Base-by-base conservation (phyloP, 2,113 vertebrate genomes). In the Etheostoma spectabile region DNA sequence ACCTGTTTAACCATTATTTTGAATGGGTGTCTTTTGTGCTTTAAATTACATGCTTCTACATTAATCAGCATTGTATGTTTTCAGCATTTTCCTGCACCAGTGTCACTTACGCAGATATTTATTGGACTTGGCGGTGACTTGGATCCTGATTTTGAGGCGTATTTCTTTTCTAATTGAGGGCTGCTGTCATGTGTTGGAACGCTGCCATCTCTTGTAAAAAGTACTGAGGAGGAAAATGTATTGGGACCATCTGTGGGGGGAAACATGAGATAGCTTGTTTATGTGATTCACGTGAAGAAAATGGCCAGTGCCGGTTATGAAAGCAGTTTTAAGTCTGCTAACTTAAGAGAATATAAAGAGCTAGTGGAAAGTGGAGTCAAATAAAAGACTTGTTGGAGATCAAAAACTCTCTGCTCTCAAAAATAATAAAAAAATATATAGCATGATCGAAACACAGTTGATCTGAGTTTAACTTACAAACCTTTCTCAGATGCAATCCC, bases 181-280 rank as follows among this genome's bases (percentile, higher is more conserved):
- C 86, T 63, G 85, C 82, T 82, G 86, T 91, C 85, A 75, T 74
- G 62, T 30, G 72, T 22, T 90, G 87, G 87, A 79, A 4, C 27
- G 2, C 21, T 49, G 88, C 90, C 90, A 86, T 35, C 18, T 42
- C 83, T 85, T 35, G 83, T 91, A 82, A 88, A 88, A 77, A 83
- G 74, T 15, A 42, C 57, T 3, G 79, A 62, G 67, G 68, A 83
- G 78, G 59, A 55, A 56, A 53, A 24, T 19, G 57, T 73, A 83
- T 87, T 75, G 69, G 61, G 77, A 80, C 51, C 91, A 91, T 88
- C 65, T 92, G 91, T 65, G 52, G 35, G 52, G 35, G 24, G 49
- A 76, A 76, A 84, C 70, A 74, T 24, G 77, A 77, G 63, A 83
- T 46, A 49, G 59, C 69, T 60, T 55, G 60, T 82, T 90, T 12